Percentiles rank a stretch among this genome's conserved stretches.
These are phyloP conservation scores for Ctena decussata DNA, from an alignment of 2,888 invertebrate genomes.

Conservation along the genomic window DNA sequence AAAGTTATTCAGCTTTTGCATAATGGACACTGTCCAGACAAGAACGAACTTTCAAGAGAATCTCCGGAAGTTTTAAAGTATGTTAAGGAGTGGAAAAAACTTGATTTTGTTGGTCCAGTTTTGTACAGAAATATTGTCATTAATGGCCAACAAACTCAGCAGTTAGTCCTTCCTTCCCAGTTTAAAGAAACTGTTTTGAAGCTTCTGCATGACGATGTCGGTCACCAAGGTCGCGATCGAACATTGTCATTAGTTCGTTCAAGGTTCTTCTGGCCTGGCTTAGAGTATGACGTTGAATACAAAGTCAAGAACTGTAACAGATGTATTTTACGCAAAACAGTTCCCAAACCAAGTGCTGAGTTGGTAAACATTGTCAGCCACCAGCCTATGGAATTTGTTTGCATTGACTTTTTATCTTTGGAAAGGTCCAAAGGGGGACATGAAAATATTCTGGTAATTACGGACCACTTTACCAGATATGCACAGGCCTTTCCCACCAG, in stretches of 20 bases:
- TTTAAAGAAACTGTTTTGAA: not conserved
- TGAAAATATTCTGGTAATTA: not conserved
- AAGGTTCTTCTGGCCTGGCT: constrained; percentile 15
- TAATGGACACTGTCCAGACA: not conserved
- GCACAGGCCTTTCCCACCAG: too few species aligned
- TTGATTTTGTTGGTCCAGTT: not conserved
- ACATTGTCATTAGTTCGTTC: not conserved
- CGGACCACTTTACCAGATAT: too few species aligned
- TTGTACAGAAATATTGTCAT: not conserved
- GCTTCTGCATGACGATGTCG: not conserved
- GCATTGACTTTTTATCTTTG: constrained; percentile 9
- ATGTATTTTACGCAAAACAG: not conserved
- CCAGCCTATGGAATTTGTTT: constrained; percentile 2
- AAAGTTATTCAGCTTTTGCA: not conserved
- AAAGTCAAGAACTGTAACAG: not conserved
- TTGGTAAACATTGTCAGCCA: not conserved
- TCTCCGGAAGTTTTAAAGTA: not conserved
- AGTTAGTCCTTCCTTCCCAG: not conserved
- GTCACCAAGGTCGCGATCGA: constrained; percentile 14
- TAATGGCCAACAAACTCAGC: not conserved
- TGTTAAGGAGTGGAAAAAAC: not conserved
- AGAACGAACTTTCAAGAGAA: not conserved
- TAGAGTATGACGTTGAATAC: not conserved
- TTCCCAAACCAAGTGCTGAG: not conserved
- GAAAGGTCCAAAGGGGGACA: constrained; percentile 9